Base-by-base conservation (phyloP, 2,888 invertebrate species). In the Busseola fusca region DNA sequence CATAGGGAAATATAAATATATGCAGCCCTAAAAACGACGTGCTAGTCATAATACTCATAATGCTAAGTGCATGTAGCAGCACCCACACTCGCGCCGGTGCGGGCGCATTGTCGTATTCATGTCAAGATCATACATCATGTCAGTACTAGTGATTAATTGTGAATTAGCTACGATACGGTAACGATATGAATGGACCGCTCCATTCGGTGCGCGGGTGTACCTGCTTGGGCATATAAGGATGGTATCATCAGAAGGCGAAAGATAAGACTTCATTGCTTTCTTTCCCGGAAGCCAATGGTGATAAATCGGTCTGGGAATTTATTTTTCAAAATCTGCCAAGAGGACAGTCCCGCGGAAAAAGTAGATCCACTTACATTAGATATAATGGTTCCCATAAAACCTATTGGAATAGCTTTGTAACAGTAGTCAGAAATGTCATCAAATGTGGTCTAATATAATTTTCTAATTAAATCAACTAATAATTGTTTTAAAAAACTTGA, bases 81-180 rank as follows among this genome's bases (percentile, higher is more conserved):
- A 79, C 83, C 72, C 84, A 86, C 83, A 81, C 80, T 62, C 60
- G 25, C 1, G 25, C 60, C 54, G 18, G 48, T 78, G 64, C 73
- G 45, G 30, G 69, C 59, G 75, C 72, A 78, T 78, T 85, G 84
- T 86, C 67, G 69, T 65, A 87, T 79, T 67, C 74, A 82, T 85
- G 87, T 87, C 87, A 87, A 87, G 87, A 84, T 80, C 83, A 76
- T 76, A 65, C 74, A 78, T 79, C 74, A 82, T 66, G 83, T 73
- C 65, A 52, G 56, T 25, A n/a, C 42, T 37, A 18, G 45, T 66
- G 69, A 82, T 80, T 68, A 70, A 82, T 80, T 52, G 62, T n/a
- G 30, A 42, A 37, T 57, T 30, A 59, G 45, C 64, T 37, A 54
- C 58, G 54, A 65, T 68, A 78, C 37, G 34, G 48, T 21, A 21